Evolutionary conservation across 37 sponge, comb jelly and placozoan species (phyloP).

Genomic region (Ianthella basta): DNA sequence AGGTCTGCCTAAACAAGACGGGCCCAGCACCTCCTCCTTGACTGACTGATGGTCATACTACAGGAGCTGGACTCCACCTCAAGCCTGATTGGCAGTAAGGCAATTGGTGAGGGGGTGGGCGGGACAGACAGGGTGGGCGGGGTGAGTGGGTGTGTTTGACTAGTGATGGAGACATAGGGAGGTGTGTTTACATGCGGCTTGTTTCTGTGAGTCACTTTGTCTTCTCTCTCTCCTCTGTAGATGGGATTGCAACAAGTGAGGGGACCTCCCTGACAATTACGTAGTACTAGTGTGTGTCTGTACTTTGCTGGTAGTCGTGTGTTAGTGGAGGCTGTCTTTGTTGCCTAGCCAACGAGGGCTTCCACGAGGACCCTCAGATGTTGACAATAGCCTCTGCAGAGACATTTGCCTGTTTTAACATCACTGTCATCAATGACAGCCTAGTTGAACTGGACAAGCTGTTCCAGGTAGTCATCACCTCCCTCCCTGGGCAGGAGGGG

Average conservation of each 20-base stretch:
- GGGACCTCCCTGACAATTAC: not conserved
- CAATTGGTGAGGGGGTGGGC: too few species aligned
- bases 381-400: not conserved
- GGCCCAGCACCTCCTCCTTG: not conserved
- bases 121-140: too few species aligned
- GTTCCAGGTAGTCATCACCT: conserved; percentile 20
- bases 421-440: conserved; percentile 31
- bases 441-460: conserved; percentile 15
- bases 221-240: not conserved
- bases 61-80: conserved; percentile 5
- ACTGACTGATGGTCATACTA: not conserved
- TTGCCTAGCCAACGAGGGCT: not conserved
- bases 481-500: not conserved
- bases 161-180: too few species aligned
- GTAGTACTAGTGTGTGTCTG: not conserved
- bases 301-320: too few species aligned
- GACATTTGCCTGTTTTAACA: not conserved
- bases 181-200: too few species aligned
- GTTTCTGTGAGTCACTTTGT: too few species aligned
- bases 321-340: not conserved
- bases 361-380: not conserved
- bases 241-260: not conserved
- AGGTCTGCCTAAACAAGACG: not conserved
- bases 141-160: too few species aligned
- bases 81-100: too few species aligned